These are phyloP conservation scores for Bombus confusus DNA, from an alignment of 1,140 invertebrate species.

Conservation along the genomic window DNA sequence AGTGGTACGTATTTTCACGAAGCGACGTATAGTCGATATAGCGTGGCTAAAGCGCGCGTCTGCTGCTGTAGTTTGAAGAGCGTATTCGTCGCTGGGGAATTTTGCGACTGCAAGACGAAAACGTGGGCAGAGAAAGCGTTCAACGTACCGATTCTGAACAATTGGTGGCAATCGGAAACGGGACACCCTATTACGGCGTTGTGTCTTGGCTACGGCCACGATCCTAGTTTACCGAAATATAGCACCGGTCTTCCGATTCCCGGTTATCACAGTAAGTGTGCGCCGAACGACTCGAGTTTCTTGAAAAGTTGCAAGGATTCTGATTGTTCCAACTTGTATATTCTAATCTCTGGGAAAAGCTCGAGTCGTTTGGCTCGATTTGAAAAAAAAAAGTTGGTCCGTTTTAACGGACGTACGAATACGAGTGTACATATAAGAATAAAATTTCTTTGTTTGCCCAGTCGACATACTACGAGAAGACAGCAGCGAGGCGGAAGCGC, in stretches of 20 bases:
- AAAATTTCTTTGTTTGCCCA: slow-evolving; percentile 72
- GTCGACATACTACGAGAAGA: slow-evolving; percentile 89
- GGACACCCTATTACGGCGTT: slow-evolving; percentile 94
- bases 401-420: background rate
- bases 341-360: too few species aligned
- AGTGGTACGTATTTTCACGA: slow-evolving; percentile 82
- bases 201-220: slow-evolving; percentile 89
- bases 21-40: background rate
- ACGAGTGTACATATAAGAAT: background rate
- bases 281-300: too few species aligned
- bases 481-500: slow-evolving; percentile 85
- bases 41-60: background rate
- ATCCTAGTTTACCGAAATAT: slow-evolving; percentile 86
- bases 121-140: slow-evolving; percentile 92
- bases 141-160: slow-evolving; percentile 93
- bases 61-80: slow-evolving; percentile 84
- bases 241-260: slow-evolving; percentile 90
- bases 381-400: too few species aligned
- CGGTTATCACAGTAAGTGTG: slow-evolving; percentile 87
- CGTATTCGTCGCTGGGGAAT: slow-evolving; percentile 96
- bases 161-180: slow-evolving; percentile 99
- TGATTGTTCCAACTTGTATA: too few species aligned
- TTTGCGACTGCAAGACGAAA: slow-evolving; percentile 96
- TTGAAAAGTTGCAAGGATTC: too few species aligned
- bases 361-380: too few species aligned